A percentile compares a stretch with the other conserved stretches of the same genome.
Conservation (phyloP, 2,113 vertebrate genomes). For the Myrmecophaga tridactyla region DNA sequence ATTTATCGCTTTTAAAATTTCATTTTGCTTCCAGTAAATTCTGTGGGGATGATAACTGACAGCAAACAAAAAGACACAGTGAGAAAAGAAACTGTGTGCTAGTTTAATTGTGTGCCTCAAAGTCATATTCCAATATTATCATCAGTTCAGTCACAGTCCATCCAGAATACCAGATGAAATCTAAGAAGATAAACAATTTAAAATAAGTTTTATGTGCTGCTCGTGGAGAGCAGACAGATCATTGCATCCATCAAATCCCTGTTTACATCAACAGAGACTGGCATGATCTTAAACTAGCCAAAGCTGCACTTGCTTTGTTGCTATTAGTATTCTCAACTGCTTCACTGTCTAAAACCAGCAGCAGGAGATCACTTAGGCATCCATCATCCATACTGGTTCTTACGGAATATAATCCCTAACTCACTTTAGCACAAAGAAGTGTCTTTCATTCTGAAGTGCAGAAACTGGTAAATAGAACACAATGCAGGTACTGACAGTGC, state of each 20-base stretch:
- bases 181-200: conserved; percentile 76
- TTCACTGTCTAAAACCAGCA: conserved; percentile 66
- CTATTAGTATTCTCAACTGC: conserved; percentile 75
- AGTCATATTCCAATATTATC: conserved; percentile 55
- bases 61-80: conserved; percentile 53
- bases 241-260: conserved; percentile 75
- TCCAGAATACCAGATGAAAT: conserved; percentile 75
- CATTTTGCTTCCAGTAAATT: conserved; percentile 61
- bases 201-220: conserved; percentile 75
- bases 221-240: conserved; percentile 75
- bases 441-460: conserved; percentile 67
- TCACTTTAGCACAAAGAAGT: conserved; percentile 61
- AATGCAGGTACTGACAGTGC: conserved; percentile 24
- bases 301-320: conserved; percentile 71
- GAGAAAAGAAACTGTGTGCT: conserved; percentile 41
- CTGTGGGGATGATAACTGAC: conserved; percentile 46
- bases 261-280: conserved; percentile 69
- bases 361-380: conserved; percentile 74
- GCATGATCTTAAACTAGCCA: conserved; percentile 71
- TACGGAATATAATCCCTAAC: conserved; percentile 64
- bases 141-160: conserved; percentile 56
- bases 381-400: conserved; percentile 69
- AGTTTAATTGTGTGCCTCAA: conserved; percentile 66
- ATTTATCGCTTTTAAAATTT: conserved; percentile 67
- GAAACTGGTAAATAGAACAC: conserved; percentile 58